Percentiles rank a stretch among this genome's conserved stretches.
Evolutionary conservation across 1,140 invertebrate species (phyloP).

Genomic region (Penaeus indicus): DNA sequence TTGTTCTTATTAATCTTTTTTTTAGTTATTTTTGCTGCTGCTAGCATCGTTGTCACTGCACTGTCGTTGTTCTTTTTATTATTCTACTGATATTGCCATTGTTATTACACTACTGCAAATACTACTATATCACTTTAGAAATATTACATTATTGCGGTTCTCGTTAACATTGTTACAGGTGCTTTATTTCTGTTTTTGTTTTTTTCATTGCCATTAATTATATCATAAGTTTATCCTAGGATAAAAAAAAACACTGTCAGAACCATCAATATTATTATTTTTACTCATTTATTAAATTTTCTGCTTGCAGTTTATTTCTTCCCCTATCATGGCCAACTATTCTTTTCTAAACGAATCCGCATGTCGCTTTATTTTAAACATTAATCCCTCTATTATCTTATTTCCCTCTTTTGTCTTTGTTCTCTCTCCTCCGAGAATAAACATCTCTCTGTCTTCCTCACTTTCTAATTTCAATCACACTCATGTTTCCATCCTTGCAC

Average conservation of each 20-base stretch:
- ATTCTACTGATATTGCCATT: no score
- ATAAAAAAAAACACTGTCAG: not conserved
- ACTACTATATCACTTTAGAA: not conserved
- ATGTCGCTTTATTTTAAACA: no score
- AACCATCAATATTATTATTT: not conserved
- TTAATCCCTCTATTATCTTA: no score
- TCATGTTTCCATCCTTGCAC: no score
- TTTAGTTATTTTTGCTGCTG: not conserved
- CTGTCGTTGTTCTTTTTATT: no score
- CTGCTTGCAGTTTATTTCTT: not conserved
- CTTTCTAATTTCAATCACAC: no score
- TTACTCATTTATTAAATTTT: not conserved
- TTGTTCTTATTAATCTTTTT: not conserved
- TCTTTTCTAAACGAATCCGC: no score
- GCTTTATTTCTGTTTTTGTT: not conserved
- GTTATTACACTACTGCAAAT: not conserved
- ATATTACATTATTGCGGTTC: not conserved
- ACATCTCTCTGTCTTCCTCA: no score
- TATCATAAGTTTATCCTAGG: not conserved
- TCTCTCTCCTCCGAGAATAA: no score
- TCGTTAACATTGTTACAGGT: not conserved
- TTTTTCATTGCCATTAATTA: not conserved
- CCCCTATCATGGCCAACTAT: no score
- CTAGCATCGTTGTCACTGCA: no score
- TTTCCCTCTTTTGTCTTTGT: no score